Percentiles rank a stretch among this genome's conserved stretches.
phyloP scores from a whole-genome alignment of 2,888 invertebrate species.

The Epirrita christyi region DNA sequence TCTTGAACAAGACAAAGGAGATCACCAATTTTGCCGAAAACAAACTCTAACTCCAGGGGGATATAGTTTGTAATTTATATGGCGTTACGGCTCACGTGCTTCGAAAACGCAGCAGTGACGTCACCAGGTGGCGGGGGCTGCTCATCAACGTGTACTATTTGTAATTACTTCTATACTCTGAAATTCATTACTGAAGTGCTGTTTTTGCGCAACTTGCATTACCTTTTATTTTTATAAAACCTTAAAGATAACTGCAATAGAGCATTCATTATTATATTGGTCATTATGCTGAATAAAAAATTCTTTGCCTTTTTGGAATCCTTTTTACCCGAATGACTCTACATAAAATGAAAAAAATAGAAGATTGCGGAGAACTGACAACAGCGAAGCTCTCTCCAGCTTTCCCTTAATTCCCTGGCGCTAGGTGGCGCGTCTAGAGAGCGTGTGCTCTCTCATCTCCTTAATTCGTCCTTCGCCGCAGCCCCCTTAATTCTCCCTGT shows the following conservation, averaged over 20 bases:
- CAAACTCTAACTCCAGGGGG: slow-evolving; percentile 80
- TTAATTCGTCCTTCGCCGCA: slow-evolving; percentile 85
- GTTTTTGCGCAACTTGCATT: slow-evolving; percentile 18
- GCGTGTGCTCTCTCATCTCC: slow-evolving; percentile 84
- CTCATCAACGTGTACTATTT: slow-evolving; percentile 31
- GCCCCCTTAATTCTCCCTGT: slow-evolving; percentile 79
- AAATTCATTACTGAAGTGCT: slow-evolving; percentile 30
- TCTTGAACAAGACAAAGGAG: slow-evolving; percentile 74
- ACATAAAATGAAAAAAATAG: slow-evolving; percentile 37
- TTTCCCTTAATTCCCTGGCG: slow-evolving; percentile 73
- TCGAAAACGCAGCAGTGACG: slow-evolving; percentile 74
- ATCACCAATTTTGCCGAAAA: slow-evolving; percentile 78
- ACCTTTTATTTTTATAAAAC: background rate
- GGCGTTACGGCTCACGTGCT: slow-evolving; percentile 75
- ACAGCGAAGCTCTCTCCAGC: slow-evolving; percentile 39
- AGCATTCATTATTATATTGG: too few relatives aligned
- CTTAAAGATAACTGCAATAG: too few relatives aligned
- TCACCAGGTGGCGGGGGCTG: slow-evolving; percentile 60
- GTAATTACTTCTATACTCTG: slow-evolving; percentile 36
- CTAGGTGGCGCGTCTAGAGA: slow-evolving; percentile 80
- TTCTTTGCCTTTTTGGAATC: slow-evolving; percentile 21
- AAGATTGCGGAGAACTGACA: slow-evolving; percentile 36
- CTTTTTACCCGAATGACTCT: slow-evolving; percentile 24
- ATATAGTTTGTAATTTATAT: slow-evolving; percentile 82
- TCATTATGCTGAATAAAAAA: background rate